These are phyloP conservation scores for Hippasteria phrygiana DNA, from an alignment of 53 echinoderm and acorn worm species.

Conservation along the genomic window DNA sequence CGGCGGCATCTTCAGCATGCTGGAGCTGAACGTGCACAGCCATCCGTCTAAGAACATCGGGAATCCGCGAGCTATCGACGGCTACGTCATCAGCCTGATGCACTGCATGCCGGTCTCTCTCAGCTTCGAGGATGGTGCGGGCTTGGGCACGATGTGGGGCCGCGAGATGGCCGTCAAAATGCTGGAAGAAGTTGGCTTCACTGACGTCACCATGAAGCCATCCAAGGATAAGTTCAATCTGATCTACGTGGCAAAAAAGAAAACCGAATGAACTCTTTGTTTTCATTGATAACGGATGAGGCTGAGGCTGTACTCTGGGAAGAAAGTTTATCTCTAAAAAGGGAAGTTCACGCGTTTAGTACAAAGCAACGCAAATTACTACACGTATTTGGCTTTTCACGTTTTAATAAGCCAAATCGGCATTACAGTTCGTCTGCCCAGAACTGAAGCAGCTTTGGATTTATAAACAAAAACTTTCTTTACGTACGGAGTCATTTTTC, in stretches of 20 bases:
- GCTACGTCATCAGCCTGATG: slow-evolving; percentile 97
- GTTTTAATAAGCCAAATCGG: no score
- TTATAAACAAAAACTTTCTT: no score
- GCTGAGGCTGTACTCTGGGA: not conserved
- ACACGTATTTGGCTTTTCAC: no score
- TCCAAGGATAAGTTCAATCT: slow-evolving; percentile 94
- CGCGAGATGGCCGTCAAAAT: slow-evolving; percentile 84
- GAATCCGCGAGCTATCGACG: slow-evolving; percentile 93
- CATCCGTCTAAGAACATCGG: slow-evolving; percentile 91
- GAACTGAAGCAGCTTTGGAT: no score
- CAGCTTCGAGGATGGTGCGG: slow-evolving; percentile 88
- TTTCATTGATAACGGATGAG: not conserved
- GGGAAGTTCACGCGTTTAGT: no score
- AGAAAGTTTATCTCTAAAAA: no score
- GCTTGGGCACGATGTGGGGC: slow-evolving; percentile 99
- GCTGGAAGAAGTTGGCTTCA: slow-evolving; percentile 87
- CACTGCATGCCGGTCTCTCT: slow-evolving; percentile 99
- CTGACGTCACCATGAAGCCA: slow-evolving; percentile 88
- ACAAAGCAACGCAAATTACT: no score
- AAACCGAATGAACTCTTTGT: slow-evolving; percentile 64
- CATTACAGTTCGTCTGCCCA: no score
- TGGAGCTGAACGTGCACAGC: slow-evolving; percentile 93
- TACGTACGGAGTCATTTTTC: no score
- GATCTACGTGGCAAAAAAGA: slow-evolving; percentile 88
- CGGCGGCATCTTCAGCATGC: slow-evolving; percentile 82